phyloP scores from a whole-genome alignment of 2,113 vertebrate genomes.

The Grantiella picta region DNA sequence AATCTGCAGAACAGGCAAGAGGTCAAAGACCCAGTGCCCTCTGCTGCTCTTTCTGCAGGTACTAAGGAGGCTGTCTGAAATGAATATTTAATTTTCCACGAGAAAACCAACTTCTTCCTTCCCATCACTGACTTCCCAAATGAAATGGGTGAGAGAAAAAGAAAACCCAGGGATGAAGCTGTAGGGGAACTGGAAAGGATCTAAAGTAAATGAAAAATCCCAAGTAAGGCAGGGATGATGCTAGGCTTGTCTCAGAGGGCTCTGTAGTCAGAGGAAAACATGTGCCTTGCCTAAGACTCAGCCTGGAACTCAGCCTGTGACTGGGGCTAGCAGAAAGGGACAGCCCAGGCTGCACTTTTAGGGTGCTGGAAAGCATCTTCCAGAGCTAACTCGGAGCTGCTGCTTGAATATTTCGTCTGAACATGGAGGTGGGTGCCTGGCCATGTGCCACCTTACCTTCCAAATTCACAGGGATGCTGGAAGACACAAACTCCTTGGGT shows the following conservation, averaged over 20 bases:
- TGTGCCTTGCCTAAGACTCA: not conserved
- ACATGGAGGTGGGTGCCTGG: not conserved
- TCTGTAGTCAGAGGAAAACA: not conserved
- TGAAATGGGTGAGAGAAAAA: not conserved
- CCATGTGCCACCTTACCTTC: not conserved
- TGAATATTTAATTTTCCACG: not conserved
- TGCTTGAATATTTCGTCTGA: not conserved
- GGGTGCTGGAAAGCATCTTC: not conserved
- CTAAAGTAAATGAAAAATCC: not conserved
- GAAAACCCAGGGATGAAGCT: not conserved
- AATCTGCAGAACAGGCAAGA: not conserved
- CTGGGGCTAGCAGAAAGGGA: not conserved
- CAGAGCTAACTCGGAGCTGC: not conserved
- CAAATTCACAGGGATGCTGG: not conserved
- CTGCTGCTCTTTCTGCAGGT: not conserved
- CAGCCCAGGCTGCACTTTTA: not conserved
- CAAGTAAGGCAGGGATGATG: not conserved
- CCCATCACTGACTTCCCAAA: not conserved
- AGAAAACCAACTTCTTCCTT: not conserved
- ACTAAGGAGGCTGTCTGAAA: not conserved
- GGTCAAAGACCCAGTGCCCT: not conserved
- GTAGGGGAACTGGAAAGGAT: not conserved
- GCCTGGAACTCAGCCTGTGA: not conserved
- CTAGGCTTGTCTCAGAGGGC: not conserved
- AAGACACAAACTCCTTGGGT: not conserved